These are phyloP conservation scores for Delichon dasypus DNA, from an alignment of 2,797 vertebrate species.

Conservation along the genomic window DNA sequence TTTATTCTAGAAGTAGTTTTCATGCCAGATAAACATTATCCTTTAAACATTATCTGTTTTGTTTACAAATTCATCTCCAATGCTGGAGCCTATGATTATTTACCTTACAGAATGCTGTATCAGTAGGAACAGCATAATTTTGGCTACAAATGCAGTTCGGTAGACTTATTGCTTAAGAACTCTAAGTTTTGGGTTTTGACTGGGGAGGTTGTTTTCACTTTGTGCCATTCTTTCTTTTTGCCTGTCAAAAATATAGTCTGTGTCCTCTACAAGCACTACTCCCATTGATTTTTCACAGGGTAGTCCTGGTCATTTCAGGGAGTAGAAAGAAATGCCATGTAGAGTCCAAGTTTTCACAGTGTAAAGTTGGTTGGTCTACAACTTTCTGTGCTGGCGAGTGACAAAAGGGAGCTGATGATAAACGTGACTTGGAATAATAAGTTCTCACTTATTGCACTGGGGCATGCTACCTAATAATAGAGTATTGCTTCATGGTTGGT, in stretches of 20 bases:
- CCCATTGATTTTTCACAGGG: not conserved
- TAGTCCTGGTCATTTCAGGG: not conserved
- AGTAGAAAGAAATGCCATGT: not conserved
- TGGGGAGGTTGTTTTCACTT: not conserved
- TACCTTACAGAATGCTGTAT: not conserved
- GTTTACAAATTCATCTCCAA: not conserved
- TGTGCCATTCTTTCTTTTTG: not conserved
- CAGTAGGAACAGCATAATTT: not conserved
- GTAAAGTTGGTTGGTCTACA: not conserved
- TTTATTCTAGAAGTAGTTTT: conserved; percentile 5
- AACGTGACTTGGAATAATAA: not conserved
- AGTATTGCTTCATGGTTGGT: not conserved
- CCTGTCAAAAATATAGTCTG: not conserved
- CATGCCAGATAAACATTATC: not conserved
- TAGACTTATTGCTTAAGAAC: not conserved
- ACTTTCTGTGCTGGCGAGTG: not conserved
- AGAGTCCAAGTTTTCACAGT: not conserved
- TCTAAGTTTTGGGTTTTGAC: not conserved
- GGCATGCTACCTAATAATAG: not conserved
- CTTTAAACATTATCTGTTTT: not conserved
- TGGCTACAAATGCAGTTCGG: not conserved
- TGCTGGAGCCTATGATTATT: not conserved
- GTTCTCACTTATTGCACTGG: not conserved
- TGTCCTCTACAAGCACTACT: not conserved
- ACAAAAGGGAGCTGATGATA: not conserved